phyloP scores from a whole-genome alignment of 2,888 invertebrate genomes.

The Drosophila demipolita region DNA sequence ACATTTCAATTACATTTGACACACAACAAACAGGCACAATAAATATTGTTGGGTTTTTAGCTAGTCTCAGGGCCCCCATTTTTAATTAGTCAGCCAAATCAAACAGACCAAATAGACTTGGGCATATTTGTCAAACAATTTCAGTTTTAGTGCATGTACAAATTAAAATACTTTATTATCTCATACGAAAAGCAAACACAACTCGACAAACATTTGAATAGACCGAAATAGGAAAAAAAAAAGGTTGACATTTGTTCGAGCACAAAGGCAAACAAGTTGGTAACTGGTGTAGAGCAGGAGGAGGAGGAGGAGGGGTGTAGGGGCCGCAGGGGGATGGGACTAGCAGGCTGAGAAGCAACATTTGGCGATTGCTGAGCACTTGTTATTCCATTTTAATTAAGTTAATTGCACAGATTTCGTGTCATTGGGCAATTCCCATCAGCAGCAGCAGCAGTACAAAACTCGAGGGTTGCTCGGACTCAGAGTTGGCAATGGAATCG shows the following conservation, averaged over 20 bases:
- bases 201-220: slow-evolving; percentile 30
- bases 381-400: slow-evolving; percentile 85
- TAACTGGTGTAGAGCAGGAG: not conserved
- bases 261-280: slow-evolving; percentile 62
- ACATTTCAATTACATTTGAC: slow-evolving; percentile 29
- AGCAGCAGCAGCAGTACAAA: not conserved
- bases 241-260: slow-evolving; percentile 73
- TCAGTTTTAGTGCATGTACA: slow-evolving; percentile 59
- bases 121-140: slow-evolving; percentile 69
- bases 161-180: slow-evolving; percentile 72
- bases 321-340: slow-evolving; percentile 3
- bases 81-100: slow-evolving; percentile 59
- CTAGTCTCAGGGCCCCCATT: slow-evolving; percentile 13
- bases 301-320: not conserved
- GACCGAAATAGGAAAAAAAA: slow-evolving; percentile 26
- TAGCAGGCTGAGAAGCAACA: slow-evolving; percentile 26
- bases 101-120: slow-evolving; percentile 55
- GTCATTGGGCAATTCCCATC: slow-evolving; percentile 62
- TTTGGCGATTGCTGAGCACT: slow-evolving; percentile 65
- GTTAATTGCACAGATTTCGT: slow-evolving; percentile 83
- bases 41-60: slow-evolving; percentile 1
- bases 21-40: not conserved
- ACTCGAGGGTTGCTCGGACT: slow-evolving; percentile 45
- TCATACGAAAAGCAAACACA: slow-evolving; percentile 49
- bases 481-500: slow-evolving; percentile 50